A percentile compares a stretch with the other conserved stretches of the same genome.
These are phyloP conservation scores for Chlorodrepanis virens DNA, from an alignment of 2,113 vertebrate genomes.

Conservation along the genomic window DNA sequence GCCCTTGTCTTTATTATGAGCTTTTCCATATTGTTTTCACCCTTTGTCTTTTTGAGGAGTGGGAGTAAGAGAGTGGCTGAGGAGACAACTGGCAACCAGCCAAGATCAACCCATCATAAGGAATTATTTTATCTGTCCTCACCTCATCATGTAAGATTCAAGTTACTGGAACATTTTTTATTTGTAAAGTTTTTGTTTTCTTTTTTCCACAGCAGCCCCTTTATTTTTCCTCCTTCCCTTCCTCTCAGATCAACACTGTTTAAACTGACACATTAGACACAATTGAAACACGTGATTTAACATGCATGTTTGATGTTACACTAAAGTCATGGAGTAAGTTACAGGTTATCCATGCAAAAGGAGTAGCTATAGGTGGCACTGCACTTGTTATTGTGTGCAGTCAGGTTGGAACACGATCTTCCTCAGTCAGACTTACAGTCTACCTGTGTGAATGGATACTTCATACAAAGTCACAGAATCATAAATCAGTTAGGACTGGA, in stretches of 20 bases:
- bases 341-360: not conserved
- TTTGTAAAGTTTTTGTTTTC: not conserved
- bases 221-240: not conserved
- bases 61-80: not conserved
- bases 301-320: not conserved
- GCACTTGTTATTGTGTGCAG: not conserved
- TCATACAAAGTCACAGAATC: not conserved
- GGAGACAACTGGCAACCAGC: not conserved
- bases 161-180: not conserved
- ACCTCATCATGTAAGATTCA: not conserved
- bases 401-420: fast-evolving
- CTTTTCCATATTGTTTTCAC: not conserved
- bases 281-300: not conserved
- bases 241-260: not conserved
- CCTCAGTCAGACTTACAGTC: not conserved
- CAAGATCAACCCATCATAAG: not conserved
- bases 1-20: not conserved
- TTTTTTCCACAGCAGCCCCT: not conserved
- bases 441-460: not conserved
- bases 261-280: not conserved
- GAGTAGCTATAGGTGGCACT: not conserved
- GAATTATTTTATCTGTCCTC: not conserved
- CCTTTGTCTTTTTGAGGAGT: not conserved
- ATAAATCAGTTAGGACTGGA: not conserved
- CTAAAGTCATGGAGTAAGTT: not conserved